A percentile compares a stretch with the other conserved stretches of the same genome.
These are phyloP conservation scores for Solea senegalensis DNA, from an alignment of 2,113 vertebrate species.

Conservation along the genomic window DNA sequence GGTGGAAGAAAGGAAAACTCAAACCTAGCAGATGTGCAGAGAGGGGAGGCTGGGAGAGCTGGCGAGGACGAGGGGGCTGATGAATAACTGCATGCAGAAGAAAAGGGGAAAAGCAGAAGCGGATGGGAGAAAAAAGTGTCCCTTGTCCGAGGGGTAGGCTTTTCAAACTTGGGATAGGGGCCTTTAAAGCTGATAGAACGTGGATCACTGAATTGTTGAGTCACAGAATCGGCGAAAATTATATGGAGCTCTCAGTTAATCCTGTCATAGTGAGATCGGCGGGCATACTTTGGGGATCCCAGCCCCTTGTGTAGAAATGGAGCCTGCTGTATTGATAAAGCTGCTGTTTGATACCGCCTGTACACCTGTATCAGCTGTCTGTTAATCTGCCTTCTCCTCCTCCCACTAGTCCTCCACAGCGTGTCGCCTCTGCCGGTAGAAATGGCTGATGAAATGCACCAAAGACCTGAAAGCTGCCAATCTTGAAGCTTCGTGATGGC, in stretches of 20 bases:
- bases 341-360: constrained; percentile 74
- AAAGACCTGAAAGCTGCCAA: constrained; percentile 76
- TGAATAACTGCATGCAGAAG: constrained; percentile 70
- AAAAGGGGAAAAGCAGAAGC: constrained; percentile 67
- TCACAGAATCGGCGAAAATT: constrained; percentile 81
- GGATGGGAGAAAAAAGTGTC: constrained; percentile 61
- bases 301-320: constrained; percentile 63
- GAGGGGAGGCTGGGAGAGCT: constrained; percentile 63
- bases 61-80: constrained; percentile 61
- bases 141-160: constrained; percentile 78
- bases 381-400: constrained; percentile 77
- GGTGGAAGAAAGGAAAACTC: constrained; percentile 78
- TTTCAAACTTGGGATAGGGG: constrained; percentile 79
- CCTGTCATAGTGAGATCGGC: constrained; percentile 72
- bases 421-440: constrained; percentile 54
- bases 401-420: constrained; percentile 67
- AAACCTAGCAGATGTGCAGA: constrained; percentile 80
- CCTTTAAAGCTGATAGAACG: constrained; percentile 77
- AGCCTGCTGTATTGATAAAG: constrained; percentile 74
- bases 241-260: constrained; percentile 73
- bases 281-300: constrained; percentile 59
- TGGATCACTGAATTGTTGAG: constrained; percentile 83
- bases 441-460: constrained; percentile 78
- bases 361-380: constrained; percentile 82
- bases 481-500: constrained; percentile 71